Evolutionary conservation across 2,113 vertebrate species (phyloP).

Genomic region (Gulo gulo): DNA sequence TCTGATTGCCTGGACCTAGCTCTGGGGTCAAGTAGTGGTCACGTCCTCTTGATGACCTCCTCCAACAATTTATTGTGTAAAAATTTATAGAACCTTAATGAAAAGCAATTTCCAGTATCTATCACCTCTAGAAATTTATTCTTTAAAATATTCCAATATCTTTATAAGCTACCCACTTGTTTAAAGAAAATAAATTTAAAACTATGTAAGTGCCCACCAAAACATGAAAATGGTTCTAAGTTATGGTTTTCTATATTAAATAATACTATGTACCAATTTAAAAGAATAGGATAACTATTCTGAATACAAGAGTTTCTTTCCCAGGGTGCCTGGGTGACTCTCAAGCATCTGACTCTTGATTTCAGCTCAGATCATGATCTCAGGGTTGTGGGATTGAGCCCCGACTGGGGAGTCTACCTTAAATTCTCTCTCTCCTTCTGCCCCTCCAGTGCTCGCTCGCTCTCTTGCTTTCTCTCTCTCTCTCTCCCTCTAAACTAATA

Average conservation of each 20-base stretch:
- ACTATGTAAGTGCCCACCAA: background rate
- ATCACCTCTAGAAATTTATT: background rate
- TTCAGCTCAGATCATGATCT: background rate
- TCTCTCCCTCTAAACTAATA: background rate
- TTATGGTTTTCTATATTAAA: background rate
- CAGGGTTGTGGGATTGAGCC: background rate
- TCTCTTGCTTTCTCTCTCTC: background rate
- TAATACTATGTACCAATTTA: background rate
- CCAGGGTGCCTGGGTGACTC: background rate
- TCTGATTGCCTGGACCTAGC: no score
- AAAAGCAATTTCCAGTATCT: background rate
- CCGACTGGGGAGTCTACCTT: background rate
- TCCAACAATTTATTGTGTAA: background rate
- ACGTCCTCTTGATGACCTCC: background rate
- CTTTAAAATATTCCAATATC: background rate
- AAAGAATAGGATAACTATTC: background rate
- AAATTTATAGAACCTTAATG: background rate
- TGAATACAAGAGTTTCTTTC: background rate
- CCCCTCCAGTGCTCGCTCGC: background rate
- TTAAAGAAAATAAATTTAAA: background rate
- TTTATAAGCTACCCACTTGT: background rate
- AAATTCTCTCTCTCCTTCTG: background rate
- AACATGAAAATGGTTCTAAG: background rate
- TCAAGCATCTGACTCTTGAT: background rate
- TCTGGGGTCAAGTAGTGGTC: background rate